Evolutionary conservation across 2,797 vertebrate species (phyloP), one percentile per base, ranked within the genome.

Genomic region (Channa striata): DNA sequence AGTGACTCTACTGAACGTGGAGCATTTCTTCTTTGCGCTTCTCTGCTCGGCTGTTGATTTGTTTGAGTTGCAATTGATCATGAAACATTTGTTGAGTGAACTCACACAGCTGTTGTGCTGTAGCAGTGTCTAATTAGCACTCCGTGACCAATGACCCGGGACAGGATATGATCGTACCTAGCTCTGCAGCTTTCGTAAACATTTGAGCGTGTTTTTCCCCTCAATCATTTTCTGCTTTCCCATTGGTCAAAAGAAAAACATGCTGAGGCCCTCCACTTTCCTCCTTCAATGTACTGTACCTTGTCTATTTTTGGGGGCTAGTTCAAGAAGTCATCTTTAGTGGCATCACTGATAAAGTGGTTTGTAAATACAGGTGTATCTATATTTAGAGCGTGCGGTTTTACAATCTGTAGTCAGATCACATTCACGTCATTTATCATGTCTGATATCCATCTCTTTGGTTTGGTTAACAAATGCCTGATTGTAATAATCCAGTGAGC

Each of bases 131-230:
- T 87, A 90, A 90, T 90, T 89, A 89, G 77, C 80, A 59, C 70
- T 54, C 81, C 79, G 57, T 84, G 83, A 90, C 87, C 79, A 79
- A 81, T 86, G 92, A 91, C 91, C 91, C 74, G 49, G 86, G 74
- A 88, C 91, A 93, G 92, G 92, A 93, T 91, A 90, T 93, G 92
- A 92, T 92, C 74, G 72, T 91, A 87, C 87, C 86, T 90, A 81
- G 87, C 89, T 89, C 82, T 83, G 66, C 72, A 83, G 89, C 88
- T 88, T 90, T 90, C 83, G 79, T 91, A 91, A 93, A 94, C 87
- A 91, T 66, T 85, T 70, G 87, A 75, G 78, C 88, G 74, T 87
- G 78, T 90, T 92, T 90, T 91, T 85, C 88, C 88, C 53, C 79
- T 86, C 80, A 36, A 85, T 86, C 81, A 82, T 87, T 82, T 81